Evolutionary conservation across 2,888 invertebrate species (phyloP).

Genomic region (Apotomis turbidana): DNA sequence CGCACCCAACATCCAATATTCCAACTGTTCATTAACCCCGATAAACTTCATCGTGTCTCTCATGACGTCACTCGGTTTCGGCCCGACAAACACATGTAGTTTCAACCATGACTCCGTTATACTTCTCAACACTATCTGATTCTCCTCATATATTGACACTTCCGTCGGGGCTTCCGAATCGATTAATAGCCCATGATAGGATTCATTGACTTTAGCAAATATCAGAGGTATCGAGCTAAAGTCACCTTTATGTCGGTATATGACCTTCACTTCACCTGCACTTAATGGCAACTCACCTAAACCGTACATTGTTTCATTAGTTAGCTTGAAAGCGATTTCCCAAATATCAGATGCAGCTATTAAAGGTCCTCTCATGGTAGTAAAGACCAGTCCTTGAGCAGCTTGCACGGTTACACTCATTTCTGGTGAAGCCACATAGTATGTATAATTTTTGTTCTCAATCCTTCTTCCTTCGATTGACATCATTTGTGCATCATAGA

Average conservation of each 20-base stretch:
- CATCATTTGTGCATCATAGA: constrained; percentile 59
- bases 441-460: constrained; percentile 58
- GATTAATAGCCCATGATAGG: constrained; percentile 83
- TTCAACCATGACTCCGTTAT: constrained; percentile 73
- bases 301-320: constrained; percentile 81
- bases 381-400: constrained; percentile 69
- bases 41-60: constrained; percentile 62
- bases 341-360: constrained; percentile 85
- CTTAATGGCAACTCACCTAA: constrained; percentile 78
- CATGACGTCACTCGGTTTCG: constrained; percentile 70
- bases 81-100: constrained; percentile 73
- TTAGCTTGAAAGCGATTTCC: constrained; percentile 84
- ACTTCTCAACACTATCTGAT: constrained; percentile 81
- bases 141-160: constrained; percentile 77
- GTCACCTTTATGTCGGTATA: constrained; percentile 77
- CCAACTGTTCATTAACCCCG: constrained; percentile 56
- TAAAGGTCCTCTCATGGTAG: constrained; percentile 82
- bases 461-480: constrained; percentile 56
- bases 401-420: constrained; percentile 61
- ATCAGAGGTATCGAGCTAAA: constrained; percentile 78
- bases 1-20: constrained; percentile 78
- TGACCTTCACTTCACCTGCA: constrained; percentile 60
- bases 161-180: constrained; percentile 82
- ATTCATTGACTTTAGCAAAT: constrained; percentile 76
- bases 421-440: constrained; percentile 63